Evolutionary conservation across 2,888 invertebrate species (phyloP), one percentile per base, ranked within the genome.

Genomic region (Tetragonula carbonaria): DNA sequence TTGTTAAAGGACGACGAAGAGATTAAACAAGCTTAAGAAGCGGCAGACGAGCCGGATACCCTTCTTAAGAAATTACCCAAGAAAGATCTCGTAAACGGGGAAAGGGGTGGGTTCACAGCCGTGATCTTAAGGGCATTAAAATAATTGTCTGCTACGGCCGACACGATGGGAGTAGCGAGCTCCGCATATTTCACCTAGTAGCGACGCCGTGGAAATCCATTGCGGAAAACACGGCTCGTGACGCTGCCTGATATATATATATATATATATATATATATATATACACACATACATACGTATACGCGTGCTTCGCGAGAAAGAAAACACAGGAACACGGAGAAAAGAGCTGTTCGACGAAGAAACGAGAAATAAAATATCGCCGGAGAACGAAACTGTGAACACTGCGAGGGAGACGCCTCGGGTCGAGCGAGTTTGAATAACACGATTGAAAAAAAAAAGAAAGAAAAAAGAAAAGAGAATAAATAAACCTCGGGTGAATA

Each of bases 51-150:
- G 76, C n/a, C 66, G 78, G 74, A 57, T 79, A 77, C 62, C 67
- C 84, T 79, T 78, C 82, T 82, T 76, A 73, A 85, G 86, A 86
- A 85, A 86, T 86, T 85, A 85, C 82, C 77, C 51, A 70, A 28
- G 57, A 71, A 76, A 78, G 75, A 86, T 84, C 84, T 70, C 74
- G 86, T 78, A 78, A 81, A 65, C 57, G 78, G 23, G 59, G 55
- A 0, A 8, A 11, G 45, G 38, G 38, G 38, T 45, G 38, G 38
- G 38, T 45, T 45, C 45, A 45, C 8, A 45, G 66, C 50, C 74
- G 53, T 55, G 82, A 80, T 82, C 82, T 80, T 77, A 66, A 62
- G 81, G 57, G 65, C 67, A 68, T 79, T 82, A 55, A 74, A 81
- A 84, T 84, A 86, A 84, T 83, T 78, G 79, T 79, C 80, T 8